Percentiles rank a stretch among this genome's conserved stretches.
Evolutionary conservation across 2,888 invertebrate genomes (phyloP).

Genomic region (Epiblema foenella): DNA sequence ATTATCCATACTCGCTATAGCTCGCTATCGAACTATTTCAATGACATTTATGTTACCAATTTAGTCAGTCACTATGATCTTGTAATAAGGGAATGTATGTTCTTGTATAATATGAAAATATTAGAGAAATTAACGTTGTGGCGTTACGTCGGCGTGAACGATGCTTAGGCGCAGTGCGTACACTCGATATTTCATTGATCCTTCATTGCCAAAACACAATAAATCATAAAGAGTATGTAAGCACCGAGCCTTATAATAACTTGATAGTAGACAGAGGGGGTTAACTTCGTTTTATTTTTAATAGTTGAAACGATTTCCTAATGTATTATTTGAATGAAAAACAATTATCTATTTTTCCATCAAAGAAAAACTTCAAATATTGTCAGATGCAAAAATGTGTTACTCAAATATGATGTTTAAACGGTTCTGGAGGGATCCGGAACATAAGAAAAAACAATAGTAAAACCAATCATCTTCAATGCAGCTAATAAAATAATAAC

Average conservation of each 20-base stretch:
- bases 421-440: no score
- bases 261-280: slow-evolving; percentile 41
- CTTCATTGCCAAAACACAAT: neutral
- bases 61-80: neutral
- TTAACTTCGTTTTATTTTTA: neutral
- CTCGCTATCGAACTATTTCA: neutral
- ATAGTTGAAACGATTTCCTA: no score
- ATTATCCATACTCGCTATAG: no score
- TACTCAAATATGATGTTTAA: no score
- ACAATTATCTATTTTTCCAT: no score
- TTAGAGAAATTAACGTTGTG: neutral
- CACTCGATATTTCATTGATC: neutral
- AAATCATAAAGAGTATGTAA: neutral
- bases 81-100: no score
- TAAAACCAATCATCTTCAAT: no score
- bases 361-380: no score
- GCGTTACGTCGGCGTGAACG: slow-evolving; percentile 8
- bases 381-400: no score
- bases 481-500: no score
- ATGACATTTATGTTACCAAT: slow-evolving; percentile 45
- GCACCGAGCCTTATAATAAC: slow-evolving; percentile 13
- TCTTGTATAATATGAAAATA: neutral
- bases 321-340: no score
- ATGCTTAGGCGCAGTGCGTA: slow-evolving; percentile 3
- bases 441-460: no score